Evolutionary conservation across 2,113 vertebrate genomes (phyloP), one percentile per base, ranked within the genome.

Genomic region (Pionites leucogaster): DNA sequence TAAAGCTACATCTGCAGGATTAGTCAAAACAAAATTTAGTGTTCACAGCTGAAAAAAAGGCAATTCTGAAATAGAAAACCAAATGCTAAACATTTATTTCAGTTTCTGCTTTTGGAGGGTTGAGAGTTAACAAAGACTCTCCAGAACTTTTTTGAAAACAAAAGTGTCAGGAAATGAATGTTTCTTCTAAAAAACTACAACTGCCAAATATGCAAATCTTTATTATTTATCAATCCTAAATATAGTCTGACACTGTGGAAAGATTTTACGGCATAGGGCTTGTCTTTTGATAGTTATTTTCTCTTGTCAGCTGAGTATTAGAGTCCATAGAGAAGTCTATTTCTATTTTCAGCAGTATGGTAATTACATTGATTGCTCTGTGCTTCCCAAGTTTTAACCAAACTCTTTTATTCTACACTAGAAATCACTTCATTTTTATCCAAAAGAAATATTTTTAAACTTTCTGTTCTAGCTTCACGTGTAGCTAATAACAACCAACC

Each of bases 1-100:
- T 76, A 95, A 94, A 95, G 78, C 39, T 95, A 91, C n/a, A 92
- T 47, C 78, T 95, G 63, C 28, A 76, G 44, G 28, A 88, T 79
- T 79, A 71, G 35, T 68, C 3, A 76, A 93, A 95, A 76, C 64
- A 83, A 89, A 91, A 89, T 33, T 9, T 65, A 12, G 10, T n/a
- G 47, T 65, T 94, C 42, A 28, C 62, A 37, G 10, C 41, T 88
- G 60, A 39, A 74, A 72, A 94, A 79, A 80, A 68, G 29, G 39
- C 17, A 82, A 10, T 68, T 53, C 59, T 37, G 88, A 79, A 93
- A 92, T 62, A 27, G 77, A 77, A 74, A 59, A 16, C 16, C 42
- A 93, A 86, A 93, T 70, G n/a, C 49, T 65, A 94, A 92, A 41
- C 19, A 77, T 85, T 83, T 84, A 69, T 78, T 68, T 82, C 63